phyloP scores from a whole-genome alignment of 2,888 invertebrate genomes.

The Xestia c-nigrum region DNA sequence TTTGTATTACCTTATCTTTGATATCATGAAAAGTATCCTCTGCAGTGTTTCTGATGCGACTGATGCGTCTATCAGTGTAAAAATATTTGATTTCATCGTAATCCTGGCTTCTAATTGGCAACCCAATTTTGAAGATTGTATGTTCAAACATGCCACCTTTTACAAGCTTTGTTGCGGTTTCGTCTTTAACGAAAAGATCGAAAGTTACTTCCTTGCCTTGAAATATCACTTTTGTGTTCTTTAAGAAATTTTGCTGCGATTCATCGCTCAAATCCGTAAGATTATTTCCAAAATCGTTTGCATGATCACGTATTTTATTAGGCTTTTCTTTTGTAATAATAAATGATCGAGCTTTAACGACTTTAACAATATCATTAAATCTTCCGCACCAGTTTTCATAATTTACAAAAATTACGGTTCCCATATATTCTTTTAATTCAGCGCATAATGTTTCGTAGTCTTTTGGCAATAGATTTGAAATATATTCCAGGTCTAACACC shows the following conservation, averaged over 20 bases:
- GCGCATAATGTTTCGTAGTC: background rate
- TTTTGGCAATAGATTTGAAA: background rate
- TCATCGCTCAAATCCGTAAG: background rate
- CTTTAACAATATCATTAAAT: background rate
- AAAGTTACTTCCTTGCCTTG: slow-evolving; percentile 2
- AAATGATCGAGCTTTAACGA: background rate
- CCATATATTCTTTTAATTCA: slow-evolving; percentile 3
- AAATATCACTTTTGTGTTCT: background rate
- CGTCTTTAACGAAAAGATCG: background rate
- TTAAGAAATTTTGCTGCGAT: slow-evolving; percentile 9
- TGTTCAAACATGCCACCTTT: slow-evolving; percentile 3
- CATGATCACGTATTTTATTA: background rate
- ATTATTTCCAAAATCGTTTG: background rate
- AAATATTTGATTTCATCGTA: background rate
- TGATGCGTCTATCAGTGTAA: slow-evolving; percentile 5
- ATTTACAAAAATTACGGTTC: background rate
- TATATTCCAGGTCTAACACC: background rate
- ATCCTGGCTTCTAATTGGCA: background rate
- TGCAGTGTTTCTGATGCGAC: background rate
- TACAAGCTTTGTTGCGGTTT: background rate
- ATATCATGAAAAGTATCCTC: background rate
- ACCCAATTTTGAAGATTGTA: background rate
- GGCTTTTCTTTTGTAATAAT: background rate
- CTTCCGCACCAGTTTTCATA: background rate
- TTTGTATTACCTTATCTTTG: background rate